Percentiles rank a stretch among this genome's conserved stretches.
Evolutionary conservation across 2,113 vertebrate genomes (phyloP).

Genomic region (Psophia crepitans): DNA sequence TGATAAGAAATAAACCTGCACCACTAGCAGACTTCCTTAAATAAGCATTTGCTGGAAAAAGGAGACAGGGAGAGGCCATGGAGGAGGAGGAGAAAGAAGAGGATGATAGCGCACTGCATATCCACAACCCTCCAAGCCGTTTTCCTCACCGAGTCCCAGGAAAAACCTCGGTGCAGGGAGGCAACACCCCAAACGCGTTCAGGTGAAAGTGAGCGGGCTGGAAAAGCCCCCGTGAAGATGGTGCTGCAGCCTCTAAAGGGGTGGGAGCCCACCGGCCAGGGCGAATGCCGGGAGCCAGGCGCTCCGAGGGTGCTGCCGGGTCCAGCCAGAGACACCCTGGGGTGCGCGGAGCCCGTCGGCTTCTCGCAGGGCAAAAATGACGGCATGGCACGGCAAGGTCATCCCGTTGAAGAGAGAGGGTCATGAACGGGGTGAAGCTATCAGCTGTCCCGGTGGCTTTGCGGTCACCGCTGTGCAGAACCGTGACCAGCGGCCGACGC

Average conservation of each 20-base stretch:
- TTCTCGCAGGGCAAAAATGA: too few relatives aligned
- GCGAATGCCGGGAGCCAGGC: accelerated
- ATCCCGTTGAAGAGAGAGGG: too few relatives aligned
- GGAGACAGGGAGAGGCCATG: background rate
- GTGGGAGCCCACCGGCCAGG: too few relatives aligned
- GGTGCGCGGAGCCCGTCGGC: too few relatives aligned
- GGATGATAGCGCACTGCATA: accelerated
- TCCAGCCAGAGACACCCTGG: too few relatives aligned
- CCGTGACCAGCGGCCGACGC: accelerated
- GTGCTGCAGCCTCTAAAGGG: background rate
- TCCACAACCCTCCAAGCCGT: background rate
- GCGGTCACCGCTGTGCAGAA: accelerated
- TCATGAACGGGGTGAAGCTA: too few relatives aligned
- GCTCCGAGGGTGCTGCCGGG: too few relatives aligned
- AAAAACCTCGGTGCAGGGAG: accelerated
- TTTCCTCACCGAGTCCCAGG: too few relatives aligned
- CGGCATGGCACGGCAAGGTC: too few relatives aligned
- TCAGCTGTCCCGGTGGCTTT: background rate
- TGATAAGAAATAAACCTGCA: background rate
- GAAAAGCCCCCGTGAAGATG: accelerated
- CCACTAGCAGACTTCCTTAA: background rate
- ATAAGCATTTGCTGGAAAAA: background rate
- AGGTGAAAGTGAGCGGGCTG: accelerated
- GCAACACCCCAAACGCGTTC: too few relatives aligned
- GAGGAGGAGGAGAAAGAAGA: background rate